Evolutionary conservation across 2,113 vertebrate genomes (phyloP), one percentile per base, ranked within the genome.

Genomic region (Athene noctua): DNA sequence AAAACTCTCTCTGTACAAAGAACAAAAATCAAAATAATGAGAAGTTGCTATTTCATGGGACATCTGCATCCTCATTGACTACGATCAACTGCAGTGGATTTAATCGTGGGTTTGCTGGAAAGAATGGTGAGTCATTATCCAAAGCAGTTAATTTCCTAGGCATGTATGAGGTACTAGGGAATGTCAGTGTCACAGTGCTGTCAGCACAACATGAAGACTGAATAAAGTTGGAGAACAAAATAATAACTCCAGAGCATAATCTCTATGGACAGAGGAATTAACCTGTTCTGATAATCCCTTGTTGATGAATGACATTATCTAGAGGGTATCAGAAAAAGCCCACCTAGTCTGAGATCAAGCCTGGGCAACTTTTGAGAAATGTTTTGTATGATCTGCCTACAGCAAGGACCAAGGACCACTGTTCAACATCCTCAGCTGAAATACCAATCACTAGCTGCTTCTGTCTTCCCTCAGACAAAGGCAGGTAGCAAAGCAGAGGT

Each of bases 51-150:
- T 99, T 99, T 95, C 99, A 99, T 2, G 99, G 99, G 55, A 99
- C 99, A 9, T 42, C 89, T 26, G 4, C 13, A 10, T 14, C 13
- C 7, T 97, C 97, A 2, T 6, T 98, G 52, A 85, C 65, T 3
- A 63, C 91, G 0, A 98, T 99, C 94, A 99, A 99, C 70, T 8
- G 42, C 10, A 90, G 86, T 1, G 99, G 99, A 81, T 99, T 99
- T 96, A 98, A 99, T 97, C 99, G 99, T 67, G 98, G 98, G 74
- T 99, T 98, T 21, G 98, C 99, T 62, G 99, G 99, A 61, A 88
- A 42, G 34, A 98, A 99, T 5, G 99, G 99, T 99, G 98, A 97
- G 97, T 92, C 23, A 5, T 59, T 88, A 44, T 46, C 62, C 61
- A 57, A 86, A 87, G 49, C 54, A 59, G 34, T 77, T 92, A 5